These are phyloP conservation scores for Troglohyphantes excavatus DNA, from an alignment of 2,888 invertebrate genomes.

Conservation along the genomic window DNA sequence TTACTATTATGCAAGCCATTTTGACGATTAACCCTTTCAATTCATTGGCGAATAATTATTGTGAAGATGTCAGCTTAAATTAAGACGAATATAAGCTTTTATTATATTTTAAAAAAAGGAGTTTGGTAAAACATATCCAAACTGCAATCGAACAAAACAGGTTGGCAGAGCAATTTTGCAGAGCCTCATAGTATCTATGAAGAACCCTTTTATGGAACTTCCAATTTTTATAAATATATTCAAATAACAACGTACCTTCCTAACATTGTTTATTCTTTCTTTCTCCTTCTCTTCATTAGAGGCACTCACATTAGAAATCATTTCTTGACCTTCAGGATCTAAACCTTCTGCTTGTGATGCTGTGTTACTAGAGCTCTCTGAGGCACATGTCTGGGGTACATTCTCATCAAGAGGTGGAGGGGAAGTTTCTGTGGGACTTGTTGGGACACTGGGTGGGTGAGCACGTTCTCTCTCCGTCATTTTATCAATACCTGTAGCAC, in stretches of 20 bases:
- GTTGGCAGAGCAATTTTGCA: too few species aligned
- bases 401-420: slow-evolving; percentile 32
- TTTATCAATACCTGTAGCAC: slow-evolving; percentile 87
- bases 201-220: too few species aligned
- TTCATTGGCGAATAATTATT: too few species aligned
- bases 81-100: too few species aligned
- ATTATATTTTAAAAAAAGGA: too few species aligned
- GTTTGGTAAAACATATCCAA: too few species aligned
- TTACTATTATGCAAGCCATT: too few species aligned
- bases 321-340: slow-evolving; percentile 78
- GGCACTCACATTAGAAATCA: slow-evolving; percentile 32
- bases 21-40: too few species aligned
- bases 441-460: slow-evolving; percentile 84
- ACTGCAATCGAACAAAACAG: too few species aligned
- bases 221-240: too few species aligned
- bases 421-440: slow-evolving; percentile 71
- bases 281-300: slow-evolving; percentile 13
- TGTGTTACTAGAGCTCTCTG: not conserved
- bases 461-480: slow-evolving; percentile 98
- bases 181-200: too few species aligned
- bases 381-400: not conserved
- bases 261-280: slow-evolving; percentile 20
- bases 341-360: slow-evolving; percentile 24
- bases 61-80: too few species aligned
- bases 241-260: slow-evolving; percentile 7